Conservation (phyloP, 2,797 vertebrate genomes). For the Vespertilio murinus region DNA sequence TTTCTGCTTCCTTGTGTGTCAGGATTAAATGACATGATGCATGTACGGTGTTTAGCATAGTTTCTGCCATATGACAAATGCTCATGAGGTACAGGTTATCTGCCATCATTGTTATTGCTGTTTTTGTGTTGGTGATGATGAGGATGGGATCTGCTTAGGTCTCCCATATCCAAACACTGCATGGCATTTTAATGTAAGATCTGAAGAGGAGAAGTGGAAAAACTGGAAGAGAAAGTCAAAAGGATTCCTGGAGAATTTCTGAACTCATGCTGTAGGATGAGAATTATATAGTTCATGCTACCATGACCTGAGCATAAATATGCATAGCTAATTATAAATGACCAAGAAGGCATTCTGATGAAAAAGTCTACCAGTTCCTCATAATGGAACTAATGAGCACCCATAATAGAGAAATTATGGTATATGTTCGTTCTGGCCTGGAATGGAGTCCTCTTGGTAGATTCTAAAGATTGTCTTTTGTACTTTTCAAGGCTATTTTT, state of each 20-base stretch:
- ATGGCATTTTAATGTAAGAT: background rate
- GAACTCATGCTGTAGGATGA: background rate
- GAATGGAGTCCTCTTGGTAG: background rate
- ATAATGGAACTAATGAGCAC: background rate
- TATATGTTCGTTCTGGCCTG: background rate
- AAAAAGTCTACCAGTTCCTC: background rate
- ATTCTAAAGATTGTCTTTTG: background rate
- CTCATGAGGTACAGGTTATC: background rate
- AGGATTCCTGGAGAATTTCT: constrained; percentile 4
- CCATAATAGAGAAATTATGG: background rate
- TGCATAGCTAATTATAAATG: background rate
- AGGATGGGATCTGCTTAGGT: background rate
- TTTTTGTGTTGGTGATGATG: no score
- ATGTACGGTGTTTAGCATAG: background rate
- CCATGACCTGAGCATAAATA: constrained; percentile 7
- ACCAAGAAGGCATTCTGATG: background rate
- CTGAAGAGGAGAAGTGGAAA: background rate
- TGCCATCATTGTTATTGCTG: background rate
- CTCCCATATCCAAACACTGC: background rate
- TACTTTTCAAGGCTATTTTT: background rate
- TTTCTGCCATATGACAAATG: background rate
- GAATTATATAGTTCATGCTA: background rate
- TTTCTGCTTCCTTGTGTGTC: background rate
- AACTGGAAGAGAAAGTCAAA: background rate
- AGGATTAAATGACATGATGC: background rate